These are phyloP conservation scores for Ametastegia equiseti DNA, from an alignment of 2,888 invertebrate genomes.

Conservation along the genomic window DNA sequence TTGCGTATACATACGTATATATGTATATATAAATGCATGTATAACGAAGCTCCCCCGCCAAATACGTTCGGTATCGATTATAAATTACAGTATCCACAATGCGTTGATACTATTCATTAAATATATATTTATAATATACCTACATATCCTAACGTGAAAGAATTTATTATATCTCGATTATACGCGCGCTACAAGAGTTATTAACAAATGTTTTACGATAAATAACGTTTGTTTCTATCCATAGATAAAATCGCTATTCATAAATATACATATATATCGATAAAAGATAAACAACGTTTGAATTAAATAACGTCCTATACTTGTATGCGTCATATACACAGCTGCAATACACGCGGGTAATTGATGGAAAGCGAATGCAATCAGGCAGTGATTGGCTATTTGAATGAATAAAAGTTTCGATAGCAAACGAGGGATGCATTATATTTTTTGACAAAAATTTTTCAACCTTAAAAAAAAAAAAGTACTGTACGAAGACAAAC, in stretches of 20 bases:
- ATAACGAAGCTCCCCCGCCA: no score
- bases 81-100: neutral
- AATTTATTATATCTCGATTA: conserved; percentile 16
- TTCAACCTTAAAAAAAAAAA: neutral
- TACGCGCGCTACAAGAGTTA: neutral
- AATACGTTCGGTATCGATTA: conserved; percentile 32
- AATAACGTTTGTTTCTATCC: conserved; percentile 30
- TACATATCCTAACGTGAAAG: conserved; percentile 2
- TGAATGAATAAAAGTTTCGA: neutral
- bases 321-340: neutral
- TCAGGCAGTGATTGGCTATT: neutral
- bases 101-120: conserved; percentile 29
- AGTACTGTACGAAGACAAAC: neutral
- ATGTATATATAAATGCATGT: neutral
- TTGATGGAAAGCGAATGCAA: conserved; percentile 12
- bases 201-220: neutral
- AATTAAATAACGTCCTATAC: neutral
- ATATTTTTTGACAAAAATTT: neutral
- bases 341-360: neutral
- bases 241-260: neutral
- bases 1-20: neutral
- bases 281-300: conserved; percentile 31
- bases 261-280: no score
- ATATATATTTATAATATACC: neutral
- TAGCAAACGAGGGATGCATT: neutral